Percentiles rank a stretch among this genome's conserved stretches.
Evolutionary conservation across 2,888 invertebrate species (phyloP).

Genomic region (Synanthedon formicaeformis): DNA sequence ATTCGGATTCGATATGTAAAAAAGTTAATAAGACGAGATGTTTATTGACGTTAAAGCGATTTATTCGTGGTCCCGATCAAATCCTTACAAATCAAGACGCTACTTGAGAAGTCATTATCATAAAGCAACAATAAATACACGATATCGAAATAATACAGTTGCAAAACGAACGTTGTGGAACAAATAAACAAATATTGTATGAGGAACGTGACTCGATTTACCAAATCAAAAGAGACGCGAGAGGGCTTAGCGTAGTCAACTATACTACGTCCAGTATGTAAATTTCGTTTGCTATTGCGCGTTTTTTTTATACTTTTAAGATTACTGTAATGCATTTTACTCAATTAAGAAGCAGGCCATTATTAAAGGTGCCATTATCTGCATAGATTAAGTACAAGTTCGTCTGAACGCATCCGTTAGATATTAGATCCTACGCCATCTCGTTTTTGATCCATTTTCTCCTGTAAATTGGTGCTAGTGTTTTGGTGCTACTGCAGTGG

Average conservation of each 20-base stretch:
- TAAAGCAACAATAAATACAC: slow-evolving; percentile 44
- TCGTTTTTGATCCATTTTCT: slow-evolving; percentile 2
- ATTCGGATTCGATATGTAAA: not conserved
- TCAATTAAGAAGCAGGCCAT: slow-evolving; percentile 69
- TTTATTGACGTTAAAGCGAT: not conserved
- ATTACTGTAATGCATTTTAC: slow-evolving; percentile 67
- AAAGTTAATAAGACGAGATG: too few species aligned
- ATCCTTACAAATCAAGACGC: slow-evolving; percentile 40
- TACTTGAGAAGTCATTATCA: slow-evolving; percentile 44
- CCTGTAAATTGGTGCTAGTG: slow-evolving; percentile 35
- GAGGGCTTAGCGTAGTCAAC: slow-evolving; percentile 48
- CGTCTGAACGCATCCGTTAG: slow-evolving; percentile 20
- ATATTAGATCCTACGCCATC: slow-evolving; percentile 2
- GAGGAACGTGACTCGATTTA: slow-evolving; percentile 62
- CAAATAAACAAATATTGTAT: slow-evolving; percentile 43
- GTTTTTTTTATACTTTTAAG: slow-evolving; percentile 43
- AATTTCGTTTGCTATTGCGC: slow-evolving; percentile 46
- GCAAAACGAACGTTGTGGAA: slow-evolving; percentile 41
- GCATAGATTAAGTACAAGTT: slow-evolving; percentile 56
- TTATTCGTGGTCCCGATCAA: slow-evolving; percentile 18
- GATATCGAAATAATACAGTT: slow-evolving; percentile 34
- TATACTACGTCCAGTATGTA: slow-evolving; percentile 34
- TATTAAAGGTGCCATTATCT: slow-evolving; percentile 66
- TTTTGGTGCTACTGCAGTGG: slow-evolving; percentile 50
- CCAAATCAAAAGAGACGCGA: slow-evolving; percentile 61